Conservation (phyloP, 2,888 invertebrate species). For the Galerucella nymphaeae region DNA sequence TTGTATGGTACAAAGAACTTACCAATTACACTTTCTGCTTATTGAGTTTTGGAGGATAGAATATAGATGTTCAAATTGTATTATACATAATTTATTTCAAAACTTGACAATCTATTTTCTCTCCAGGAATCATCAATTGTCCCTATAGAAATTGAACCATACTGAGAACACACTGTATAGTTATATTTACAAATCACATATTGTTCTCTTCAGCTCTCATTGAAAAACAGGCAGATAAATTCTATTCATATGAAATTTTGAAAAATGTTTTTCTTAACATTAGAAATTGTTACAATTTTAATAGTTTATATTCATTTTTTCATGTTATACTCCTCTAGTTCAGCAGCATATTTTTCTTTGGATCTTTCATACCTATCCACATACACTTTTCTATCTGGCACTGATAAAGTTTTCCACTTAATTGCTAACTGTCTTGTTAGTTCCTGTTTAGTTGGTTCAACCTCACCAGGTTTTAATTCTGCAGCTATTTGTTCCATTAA, state of each 20-base stretch:
- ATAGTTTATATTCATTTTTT: conserved; percentile 54
- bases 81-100: too few relatives aligned
- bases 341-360: conserved; percentile 81
- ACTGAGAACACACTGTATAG: too few relatives aligned
- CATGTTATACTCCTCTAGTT: conserved; percentile 75
- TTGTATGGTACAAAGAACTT: too few relatives aligned
- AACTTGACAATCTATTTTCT: too few relatives aligned
- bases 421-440: conserved; percentile 79
- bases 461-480: conserved; percentile 70
- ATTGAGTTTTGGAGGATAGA: too few relatives aligned
- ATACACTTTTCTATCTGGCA: conserved; percentile 80
- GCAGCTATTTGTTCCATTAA: conserved; percentile 74
- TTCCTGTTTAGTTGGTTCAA: conserved; percentile 80
- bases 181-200: too few relatives aligned
- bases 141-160: too few relatives aligned
- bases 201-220: too few relatives aligned
- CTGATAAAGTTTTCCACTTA: conserved; percentile 77
- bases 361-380: conserved; percentile 80
- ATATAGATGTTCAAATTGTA: too few relatives aligned
- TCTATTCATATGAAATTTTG: not conserved
- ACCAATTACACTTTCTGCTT: too few relatives aligned
- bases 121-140: too few relatives aligned
- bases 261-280: not conserved
- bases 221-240: not conserved
- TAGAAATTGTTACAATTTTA: too few relatives aligned